phyloP scores from a whole-genome alignment of 2,888 invertebrate species.

The Abscondita cerata region DNA sequence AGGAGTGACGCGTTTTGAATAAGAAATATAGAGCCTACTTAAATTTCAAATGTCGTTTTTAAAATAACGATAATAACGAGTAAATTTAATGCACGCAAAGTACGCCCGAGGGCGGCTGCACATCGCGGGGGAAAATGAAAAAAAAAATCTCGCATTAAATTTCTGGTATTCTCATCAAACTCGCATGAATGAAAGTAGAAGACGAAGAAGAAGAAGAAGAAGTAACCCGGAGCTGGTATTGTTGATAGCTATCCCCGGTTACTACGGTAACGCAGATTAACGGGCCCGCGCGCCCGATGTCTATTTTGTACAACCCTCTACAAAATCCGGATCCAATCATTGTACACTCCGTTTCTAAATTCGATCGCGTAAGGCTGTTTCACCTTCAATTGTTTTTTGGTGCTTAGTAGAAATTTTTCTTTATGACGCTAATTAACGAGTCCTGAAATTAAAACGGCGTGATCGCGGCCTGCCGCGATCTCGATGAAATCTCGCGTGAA shows the following conservation, averaged over 20 bases:
- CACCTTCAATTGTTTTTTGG: constrained; percentile 35
- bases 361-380: constrained; percentile 40
- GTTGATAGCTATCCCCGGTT: constrained; percentile 61
- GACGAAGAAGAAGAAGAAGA: constrained; percentile 36
- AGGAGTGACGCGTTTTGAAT: constrained; percentile 32
- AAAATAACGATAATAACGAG: too few relatives aligned
- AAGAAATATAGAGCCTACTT: constrained; percentile 24
- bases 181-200: constrained; percentile 37
- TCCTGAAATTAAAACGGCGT: too few relatives aligned
- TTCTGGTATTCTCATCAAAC: constrained; percentile 27
- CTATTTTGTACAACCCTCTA: constrained; percentile 59
- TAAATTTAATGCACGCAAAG: too few relatives aligned
- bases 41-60: too few relatives aligned
- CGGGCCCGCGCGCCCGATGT: constrained; percentile 60
- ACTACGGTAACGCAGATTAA: constrained; percentile 60
- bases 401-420: neutral
- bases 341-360: constrained; percentile 53
- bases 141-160: constrained; percentile 7
- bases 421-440: neutral
- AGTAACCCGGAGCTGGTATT: constrained; percentile 52
- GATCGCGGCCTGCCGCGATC: too few relatives aligned
- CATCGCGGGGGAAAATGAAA: neutral
- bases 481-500: too few relatives aligned
- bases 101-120: too few relatives aligned
- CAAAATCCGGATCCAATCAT: constrained; percentile 58